Percentiles rank a stretch among this genome's conserved stretches.
phyloP scores from a whole-genome alignment of 2,888 invertebrate genomes.

The Thereva unica region DNA sequence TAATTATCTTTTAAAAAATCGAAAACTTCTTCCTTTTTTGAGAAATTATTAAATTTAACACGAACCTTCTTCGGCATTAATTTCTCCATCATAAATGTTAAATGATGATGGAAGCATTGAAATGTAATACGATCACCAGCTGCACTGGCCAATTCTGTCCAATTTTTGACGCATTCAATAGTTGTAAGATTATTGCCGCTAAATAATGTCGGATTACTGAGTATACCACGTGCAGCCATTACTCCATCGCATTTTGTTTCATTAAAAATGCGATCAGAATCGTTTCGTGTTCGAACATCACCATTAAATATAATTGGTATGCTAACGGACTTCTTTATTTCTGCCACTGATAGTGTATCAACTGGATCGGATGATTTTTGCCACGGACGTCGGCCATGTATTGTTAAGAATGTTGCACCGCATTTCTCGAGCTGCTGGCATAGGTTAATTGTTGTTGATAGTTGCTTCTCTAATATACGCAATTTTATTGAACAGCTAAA shows the following conservation, averaged over 20 bases:
- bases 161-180: slow-evolving; percentile 75
- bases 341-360: slow-evolving; percentile 70
- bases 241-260: slow-evolving; percentile 77
- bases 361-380: slow-evolving; percentile 77
- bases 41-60: slow-evolving; percentile 76
- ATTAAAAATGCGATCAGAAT: slow-evolving; percentile 69
- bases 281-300: slow-evolving; percentile 75
- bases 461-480: slow-evolving; percentile 63
- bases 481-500: slow-evolving; percentile 94
- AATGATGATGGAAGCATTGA: slow-evolving; percentile 91
- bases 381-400: slow-evolving; percentile 88
- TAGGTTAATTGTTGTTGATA: slow-evolving; percentile 73
- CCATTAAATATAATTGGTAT: slow-evolving; percentile 94
- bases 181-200: slow-evolving; percentile 74
- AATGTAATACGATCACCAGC: slow-evolving; percentile 70
- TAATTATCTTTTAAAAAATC: slow-evolving; percentile 69
- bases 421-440: slow-evolving; percentile 80
- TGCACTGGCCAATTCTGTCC: slow-evolving; percentile 72
- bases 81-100: slow-evolving; percentile 93
- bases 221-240: slow-evolving; percentile 90
- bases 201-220: slow-evolving; percentile 90
- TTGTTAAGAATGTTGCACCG: slow-evolving; percentile 85
- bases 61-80: slow-evolving; percentile 73
- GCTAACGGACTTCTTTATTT: slow-evolving; percentile 70
- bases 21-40: slow-evolving; percentile 69